Percentiles rank a stretch among this genome's conserved stretches.
Conservation (phyloP, 2,888 invertebrate species). For the Augochlorella aurata region DNA sequence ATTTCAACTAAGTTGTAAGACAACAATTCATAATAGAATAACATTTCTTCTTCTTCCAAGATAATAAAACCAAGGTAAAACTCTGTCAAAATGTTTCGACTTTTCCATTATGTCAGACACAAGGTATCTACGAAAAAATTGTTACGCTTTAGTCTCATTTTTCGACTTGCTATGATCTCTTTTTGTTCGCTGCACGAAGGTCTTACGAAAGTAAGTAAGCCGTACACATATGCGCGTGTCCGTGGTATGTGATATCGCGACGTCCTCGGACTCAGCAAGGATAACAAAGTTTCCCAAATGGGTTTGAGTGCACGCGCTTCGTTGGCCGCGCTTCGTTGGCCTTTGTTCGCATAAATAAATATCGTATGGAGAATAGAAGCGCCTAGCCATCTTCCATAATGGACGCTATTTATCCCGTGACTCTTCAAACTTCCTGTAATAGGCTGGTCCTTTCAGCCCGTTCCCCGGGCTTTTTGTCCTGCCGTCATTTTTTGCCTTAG, state of each 20-base stretch:
- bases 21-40: no score
- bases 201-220: background rate
- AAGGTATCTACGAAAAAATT: background rate
- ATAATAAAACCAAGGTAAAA: background rate
- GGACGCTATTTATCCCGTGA: constrained; percentile 66
- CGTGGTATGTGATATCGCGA: background rate
- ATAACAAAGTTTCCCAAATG: constrained; percentile 22
- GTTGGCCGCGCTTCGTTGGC: background rate
- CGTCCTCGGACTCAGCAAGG: background rate
- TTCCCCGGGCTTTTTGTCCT: constrained; percentile 49
- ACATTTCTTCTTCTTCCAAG: background rate
- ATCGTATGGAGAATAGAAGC: constrained; percentile 59
- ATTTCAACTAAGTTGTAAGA: no score
- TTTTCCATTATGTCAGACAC: background rate
- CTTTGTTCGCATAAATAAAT: constrained; percentile 58
- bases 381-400: constrained; percentile 64
- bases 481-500: constrained; percentile 46
- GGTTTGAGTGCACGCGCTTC: constrained; percentile 18
- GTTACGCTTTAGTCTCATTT: background rate
- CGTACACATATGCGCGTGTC: background rate
- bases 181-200: background rate
- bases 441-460: constrained; percentile 29
- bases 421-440: constrained; percentile 52
- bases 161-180: background rate
- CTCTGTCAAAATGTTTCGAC: background rate